These are phyloP conservation scores for Crotalus viridis DNA, from an alignment of 2,113 vertebrate genomes.

Conservation along the genomic window DNA sequence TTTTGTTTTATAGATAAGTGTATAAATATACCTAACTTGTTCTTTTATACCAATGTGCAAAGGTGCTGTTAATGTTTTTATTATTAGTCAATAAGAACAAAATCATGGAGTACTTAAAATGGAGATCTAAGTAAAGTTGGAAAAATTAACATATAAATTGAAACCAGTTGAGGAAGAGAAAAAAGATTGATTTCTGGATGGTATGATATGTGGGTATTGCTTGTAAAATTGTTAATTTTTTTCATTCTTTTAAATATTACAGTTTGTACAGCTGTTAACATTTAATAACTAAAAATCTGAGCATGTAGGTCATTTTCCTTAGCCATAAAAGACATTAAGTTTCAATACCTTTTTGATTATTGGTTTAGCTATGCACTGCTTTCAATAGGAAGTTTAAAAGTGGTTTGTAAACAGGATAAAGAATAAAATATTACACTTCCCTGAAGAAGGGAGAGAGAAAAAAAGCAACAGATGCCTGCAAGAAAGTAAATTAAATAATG, in stretches of 20 bases:
- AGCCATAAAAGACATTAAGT: neutral
- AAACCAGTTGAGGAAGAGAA: neutral
- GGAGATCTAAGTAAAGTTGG: neutral
- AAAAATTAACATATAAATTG: neutral
- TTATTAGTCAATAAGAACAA: neutral
- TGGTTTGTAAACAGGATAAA: neutral
- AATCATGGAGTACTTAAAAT: neutral
- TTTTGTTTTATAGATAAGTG: constrained; percentile 74
- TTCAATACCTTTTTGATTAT: neutral
- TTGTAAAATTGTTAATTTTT: neutral
- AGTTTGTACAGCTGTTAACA: neutral
- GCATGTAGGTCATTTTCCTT: neutral
- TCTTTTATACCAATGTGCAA: constrained; percentile 40
- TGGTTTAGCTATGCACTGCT: neutral
- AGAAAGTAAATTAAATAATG: neutral
- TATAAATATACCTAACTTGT: constrained; percentile 68
- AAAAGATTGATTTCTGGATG: neutral
- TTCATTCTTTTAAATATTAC: neutral
- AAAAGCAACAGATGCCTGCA: neutral
- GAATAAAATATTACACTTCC: neutral
- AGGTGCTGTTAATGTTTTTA: neutral
- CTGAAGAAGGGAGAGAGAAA: neutral
- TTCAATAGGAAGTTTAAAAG: neutral
- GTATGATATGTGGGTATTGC: neutral
- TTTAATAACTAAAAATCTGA: neutral